A percentile compares a stretch with the other conserved stretches of the same genome.
Conservation (phyloP, 1,140 invertebrate genomes). For the Heterodera schachtii region DNA sequence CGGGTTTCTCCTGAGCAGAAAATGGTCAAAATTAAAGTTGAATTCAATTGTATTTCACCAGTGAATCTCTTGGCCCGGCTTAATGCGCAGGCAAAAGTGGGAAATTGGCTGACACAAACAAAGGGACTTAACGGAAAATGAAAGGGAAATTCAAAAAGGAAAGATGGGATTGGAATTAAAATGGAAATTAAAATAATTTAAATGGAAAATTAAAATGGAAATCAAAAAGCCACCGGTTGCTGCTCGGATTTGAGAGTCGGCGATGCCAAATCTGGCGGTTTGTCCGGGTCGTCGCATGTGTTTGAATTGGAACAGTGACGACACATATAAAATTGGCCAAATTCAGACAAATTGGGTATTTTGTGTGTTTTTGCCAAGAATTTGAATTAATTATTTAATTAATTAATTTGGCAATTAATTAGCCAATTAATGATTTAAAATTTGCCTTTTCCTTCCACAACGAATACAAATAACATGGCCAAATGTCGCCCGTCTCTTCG, state of each 20-base stretch:
- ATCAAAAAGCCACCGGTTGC: background rate
- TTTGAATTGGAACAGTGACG: conserved; percentile 60
- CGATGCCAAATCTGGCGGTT: conserved; percentile 56
- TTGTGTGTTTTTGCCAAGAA: background rate
- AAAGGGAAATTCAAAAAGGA: too few species aligned
- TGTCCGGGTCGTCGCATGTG: conserved; percentile 64
- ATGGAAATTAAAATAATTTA: background rate
- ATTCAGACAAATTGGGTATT: background rate
- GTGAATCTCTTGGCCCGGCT: conserved; percentile 50
- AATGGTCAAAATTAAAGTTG: background rate
- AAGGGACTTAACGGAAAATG: too few species aligned
- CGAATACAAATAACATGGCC: conserved; percentile 61
- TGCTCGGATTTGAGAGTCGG: conserved; percentile 45
- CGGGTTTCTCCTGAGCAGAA: conserved; percentile 59
- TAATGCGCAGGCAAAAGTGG: conserved; percentile 58
- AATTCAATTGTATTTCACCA: conserved; percentile 28
- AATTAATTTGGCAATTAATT: too few species aligned
- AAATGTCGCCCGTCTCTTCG: conserved; percentile 60
- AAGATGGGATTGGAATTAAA: too few species aligned
- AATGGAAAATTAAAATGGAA: background rate
- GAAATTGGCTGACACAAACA: conserved; percentile 62
- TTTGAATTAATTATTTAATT: background rate
- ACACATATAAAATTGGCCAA: conserved; percentile 50
- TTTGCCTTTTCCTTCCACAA: conserved; percentile 61
- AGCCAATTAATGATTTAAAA: background rate